Conservation (phyloP, 92 coral and sea anemone species). For the Anthopleura xanthogrammica region DNA sequence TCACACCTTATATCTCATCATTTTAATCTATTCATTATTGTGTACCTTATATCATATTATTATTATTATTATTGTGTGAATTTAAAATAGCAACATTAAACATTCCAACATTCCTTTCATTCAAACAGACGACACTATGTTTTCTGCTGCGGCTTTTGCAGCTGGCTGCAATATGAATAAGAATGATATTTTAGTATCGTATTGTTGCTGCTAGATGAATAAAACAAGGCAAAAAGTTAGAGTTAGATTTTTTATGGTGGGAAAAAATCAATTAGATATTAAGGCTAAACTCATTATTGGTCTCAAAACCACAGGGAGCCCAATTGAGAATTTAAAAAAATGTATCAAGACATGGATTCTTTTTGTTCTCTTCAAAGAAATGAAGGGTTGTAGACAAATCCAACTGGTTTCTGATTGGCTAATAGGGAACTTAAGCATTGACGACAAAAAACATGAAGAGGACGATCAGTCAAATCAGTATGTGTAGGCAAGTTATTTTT, state of each 20-base stretch:
- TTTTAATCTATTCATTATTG: neutral
- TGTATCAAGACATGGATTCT: too few relatives aligned
- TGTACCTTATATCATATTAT: constrained; percentile 1
- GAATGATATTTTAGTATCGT: neutral
- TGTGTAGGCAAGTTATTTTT: too few relatives aligned
- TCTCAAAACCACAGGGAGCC: neutral
- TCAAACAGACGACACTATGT: constrained; percentile 23
- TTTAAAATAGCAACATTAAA: constrained; percentile 1
- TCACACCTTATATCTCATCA: neutral
- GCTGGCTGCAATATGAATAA: constrained; percentile 3
- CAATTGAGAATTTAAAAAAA: neutral
- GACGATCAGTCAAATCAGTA: too few relatives aligned
- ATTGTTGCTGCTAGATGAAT: neutral
- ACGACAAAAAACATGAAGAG: too few relatives aligned
- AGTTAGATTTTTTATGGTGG: too few relatives aligned
- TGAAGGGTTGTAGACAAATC: too few relatives aligned
- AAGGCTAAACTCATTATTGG: too few relatives aligned
- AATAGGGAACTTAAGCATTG: too few relatives aligned
- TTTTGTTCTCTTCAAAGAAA: too few relatives aligned
- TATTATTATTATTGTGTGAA: neutral
- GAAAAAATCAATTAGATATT: too few relatives aligned
- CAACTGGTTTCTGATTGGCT: too few relatives aligned
- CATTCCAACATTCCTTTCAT: neutral
- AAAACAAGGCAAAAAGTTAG: too few relatives aligned
- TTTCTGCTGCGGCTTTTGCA: constrained; percentile 25